A percentile compares a stretch with the other conserved stretches of the same genome.
phyloP scores from a whole-genome alignment of 2,888 invertebrate species.

The Xestoiulus laeticollis region DNA sequence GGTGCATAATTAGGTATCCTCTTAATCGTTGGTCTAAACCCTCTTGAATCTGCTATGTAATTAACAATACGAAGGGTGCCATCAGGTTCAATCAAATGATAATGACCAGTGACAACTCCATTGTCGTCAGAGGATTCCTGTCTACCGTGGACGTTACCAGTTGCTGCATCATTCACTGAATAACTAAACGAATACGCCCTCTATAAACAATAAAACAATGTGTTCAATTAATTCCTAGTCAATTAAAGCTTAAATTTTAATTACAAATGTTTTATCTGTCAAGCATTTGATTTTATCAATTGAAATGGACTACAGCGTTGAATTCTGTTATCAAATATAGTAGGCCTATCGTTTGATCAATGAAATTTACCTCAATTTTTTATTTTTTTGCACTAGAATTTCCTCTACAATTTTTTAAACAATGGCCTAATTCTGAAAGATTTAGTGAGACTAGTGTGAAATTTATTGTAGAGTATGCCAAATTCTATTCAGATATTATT shows the following conservation, averaged over 20 bases:
- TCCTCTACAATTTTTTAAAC: too few species aligned
- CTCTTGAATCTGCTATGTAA: constrained; percentile 86
- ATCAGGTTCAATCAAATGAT: constrained; percentile 83
- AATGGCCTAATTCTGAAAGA: too few species aligned
- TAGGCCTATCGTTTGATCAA: too few species aligned
- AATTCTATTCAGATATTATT: too few species aligned
- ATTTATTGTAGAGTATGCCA: too few species aligned
- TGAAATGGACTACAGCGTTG: too few species aligned
- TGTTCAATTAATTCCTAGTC: not conserved
- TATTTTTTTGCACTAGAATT: too few species aligned
- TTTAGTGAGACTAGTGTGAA: too few species aligned
- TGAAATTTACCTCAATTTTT: too few species aligned
- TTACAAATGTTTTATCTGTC: not conserved
- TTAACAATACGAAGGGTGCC: constrained; percentile 85
- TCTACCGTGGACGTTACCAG: constrained; percentile 85
- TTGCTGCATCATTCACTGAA: constrained; percentile 80
- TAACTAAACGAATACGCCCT: constrained; percentile 85
- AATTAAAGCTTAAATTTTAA: not conserved
- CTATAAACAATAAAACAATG: constrained; percentile 47
- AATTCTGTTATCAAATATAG: too few species aligned
- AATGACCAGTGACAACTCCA: constrained; percentile 79
- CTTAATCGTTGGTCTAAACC: constrained; percentile 77
- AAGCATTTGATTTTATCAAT: not conserved
- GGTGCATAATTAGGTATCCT: constrained; percentile 56
- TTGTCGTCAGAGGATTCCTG: constrained; percentile 88